A percentile compares a stretch with the other conserved stretches of the same genome.
Conservation (phyloP, 2,888 invertebrate species). For the Cosmia pyralina region DNA sequence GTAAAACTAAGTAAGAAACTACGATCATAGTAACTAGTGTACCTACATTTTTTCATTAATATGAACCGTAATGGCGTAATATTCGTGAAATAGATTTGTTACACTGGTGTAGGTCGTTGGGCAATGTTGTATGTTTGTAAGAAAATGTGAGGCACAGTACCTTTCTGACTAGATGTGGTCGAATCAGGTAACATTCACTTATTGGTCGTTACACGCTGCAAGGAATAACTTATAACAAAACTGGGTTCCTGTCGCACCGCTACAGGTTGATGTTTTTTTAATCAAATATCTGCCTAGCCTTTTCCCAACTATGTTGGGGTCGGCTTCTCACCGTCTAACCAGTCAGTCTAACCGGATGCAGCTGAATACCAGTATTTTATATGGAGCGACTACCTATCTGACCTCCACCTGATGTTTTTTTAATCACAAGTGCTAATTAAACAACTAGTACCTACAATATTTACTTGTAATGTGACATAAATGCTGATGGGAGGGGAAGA, state of each 20-base stretch:
- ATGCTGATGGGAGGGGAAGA: background rate
- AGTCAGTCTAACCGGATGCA: no score
- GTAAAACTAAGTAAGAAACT: no score
- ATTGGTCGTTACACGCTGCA: constrained; percentile 69
- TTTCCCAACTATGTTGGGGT: no score
- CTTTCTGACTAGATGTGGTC: constrained; percentile 76
- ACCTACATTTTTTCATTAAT: background rate
- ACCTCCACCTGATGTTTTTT: constrained; percentile 67
- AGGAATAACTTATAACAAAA: constrained; percentile 80
- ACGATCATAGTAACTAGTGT: background rate
- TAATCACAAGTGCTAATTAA: background rate
- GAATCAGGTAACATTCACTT: constrained; percentile 66
- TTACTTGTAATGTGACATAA: background rate
- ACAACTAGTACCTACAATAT: background rate
- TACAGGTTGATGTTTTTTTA: constrained; percentile 71
- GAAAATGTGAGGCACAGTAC: constrained; percentile 58
- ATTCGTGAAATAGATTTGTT: background rate
- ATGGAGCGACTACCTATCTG: no score
- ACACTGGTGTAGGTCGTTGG: background rate
- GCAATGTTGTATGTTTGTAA: background rate
- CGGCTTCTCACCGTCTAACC: no score
- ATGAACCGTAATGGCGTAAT: background rate
- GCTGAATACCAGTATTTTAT: no score
- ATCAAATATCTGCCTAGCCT: no score
- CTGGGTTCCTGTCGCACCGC: constrained; percentile 70